Conservation (phyloP, 1,140 invertebrate species). For the Paramacrobiotus metropolitanus region DNA sequence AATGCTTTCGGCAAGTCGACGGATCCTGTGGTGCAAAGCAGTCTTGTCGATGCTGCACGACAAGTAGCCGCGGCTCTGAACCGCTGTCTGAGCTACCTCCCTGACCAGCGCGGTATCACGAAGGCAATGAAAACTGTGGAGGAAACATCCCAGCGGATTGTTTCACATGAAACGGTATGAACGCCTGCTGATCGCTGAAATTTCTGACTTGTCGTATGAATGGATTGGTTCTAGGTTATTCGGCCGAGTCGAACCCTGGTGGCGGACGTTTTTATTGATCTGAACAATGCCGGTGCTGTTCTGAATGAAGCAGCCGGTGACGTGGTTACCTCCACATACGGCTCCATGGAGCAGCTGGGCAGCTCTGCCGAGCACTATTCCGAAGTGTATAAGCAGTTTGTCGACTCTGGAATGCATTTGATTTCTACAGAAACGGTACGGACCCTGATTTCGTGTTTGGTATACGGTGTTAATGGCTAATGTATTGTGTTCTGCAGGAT, state of each 20-base stretch:
- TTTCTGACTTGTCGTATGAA: too few relatives aligned
- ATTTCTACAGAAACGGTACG: neutral
- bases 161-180: too few relatives aligned
- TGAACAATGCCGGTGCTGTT: conserved; percentile 51
- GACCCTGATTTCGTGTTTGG: neutral
- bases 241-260: neutral
- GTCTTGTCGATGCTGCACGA: conserved; percentile 28
- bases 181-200: too few relatives aligned
- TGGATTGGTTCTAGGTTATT: too few relatives aligned
- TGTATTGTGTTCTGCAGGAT: conserved; percentile 26
- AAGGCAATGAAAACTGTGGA: too few relatives aligned
- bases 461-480: conserved; percentile 6
- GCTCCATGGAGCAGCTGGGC: conserved; percentile 39
- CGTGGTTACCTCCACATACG: conserved; percentile 41
- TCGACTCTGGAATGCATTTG: neutral
- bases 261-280: conserved; percentile 49
- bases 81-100: conserved; percentile 46
- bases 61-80: conserved; percentile 27
- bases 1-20: conserved; percentile 35
- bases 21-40: conserved; percentile 30
- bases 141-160: too few relatives aligned
- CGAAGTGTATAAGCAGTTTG: conserved; percentile 1
- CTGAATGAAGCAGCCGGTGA: conserved; percentile 56
- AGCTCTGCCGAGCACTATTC: conserved; percentile 34
- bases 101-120: conserved; percentile 55